phyloP scores from a whole-genome alignment of 2,888 invertebrate species.

The Gari tellinella region DNA sequence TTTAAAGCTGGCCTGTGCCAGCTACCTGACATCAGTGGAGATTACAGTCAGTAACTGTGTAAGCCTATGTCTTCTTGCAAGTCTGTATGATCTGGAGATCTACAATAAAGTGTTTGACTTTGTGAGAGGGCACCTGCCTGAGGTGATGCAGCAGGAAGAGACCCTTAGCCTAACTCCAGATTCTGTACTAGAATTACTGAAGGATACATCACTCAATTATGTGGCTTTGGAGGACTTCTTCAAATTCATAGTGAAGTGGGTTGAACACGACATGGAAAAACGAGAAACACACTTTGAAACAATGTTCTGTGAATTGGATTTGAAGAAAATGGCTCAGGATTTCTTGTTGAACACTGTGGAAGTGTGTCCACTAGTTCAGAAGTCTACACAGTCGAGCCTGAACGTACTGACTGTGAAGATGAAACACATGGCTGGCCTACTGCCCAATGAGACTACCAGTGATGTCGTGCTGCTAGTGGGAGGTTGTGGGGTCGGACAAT shows the following conservation, averaged over 20 bases:
- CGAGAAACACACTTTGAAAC: conserved; percentile 61
- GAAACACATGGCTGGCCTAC: conserved; percentile 63
- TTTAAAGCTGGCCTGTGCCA: conserved; percentile 67
- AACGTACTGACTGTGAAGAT: conserved; percentile 65
- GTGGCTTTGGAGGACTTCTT: conserved; percentile 69
- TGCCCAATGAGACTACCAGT: conserved; percentile 50
- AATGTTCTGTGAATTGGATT: conserved; percentile 69
- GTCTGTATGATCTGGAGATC: conserved; percentile 72
- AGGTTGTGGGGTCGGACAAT: conserved; percentile 64
- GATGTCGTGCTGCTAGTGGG: conserved; percentile 71
- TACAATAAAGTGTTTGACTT: conserved; percentile 67
- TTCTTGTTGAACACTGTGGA: conserved; percentile 64
- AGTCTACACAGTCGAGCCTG: conserved; percentile 62
- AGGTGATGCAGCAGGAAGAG: conserved; percentile 67
- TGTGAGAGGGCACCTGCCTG: conserved; percentile 69
- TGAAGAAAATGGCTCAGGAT: conserved; percentile 53
- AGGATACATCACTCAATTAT: conserved; percentile 68
- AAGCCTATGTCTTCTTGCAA: conserved; percentile 67
- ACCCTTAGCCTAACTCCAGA: conserved; percentile 69
- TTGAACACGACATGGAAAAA: conserved; percentile 59
- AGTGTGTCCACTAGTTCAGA: conserved; percentile 49
- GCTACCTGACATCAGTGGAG: conserved; percentile 60
- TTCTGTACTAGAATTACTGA: conserved; percentile 67
- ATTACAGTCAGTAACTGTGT: conserved; percentile 71
- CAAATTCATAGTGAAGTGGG: conserved; percentile 70